Base-by-base conservation (phyloP, 2,113 vertebrate species). In the Narcine bancroftii region DNA sequence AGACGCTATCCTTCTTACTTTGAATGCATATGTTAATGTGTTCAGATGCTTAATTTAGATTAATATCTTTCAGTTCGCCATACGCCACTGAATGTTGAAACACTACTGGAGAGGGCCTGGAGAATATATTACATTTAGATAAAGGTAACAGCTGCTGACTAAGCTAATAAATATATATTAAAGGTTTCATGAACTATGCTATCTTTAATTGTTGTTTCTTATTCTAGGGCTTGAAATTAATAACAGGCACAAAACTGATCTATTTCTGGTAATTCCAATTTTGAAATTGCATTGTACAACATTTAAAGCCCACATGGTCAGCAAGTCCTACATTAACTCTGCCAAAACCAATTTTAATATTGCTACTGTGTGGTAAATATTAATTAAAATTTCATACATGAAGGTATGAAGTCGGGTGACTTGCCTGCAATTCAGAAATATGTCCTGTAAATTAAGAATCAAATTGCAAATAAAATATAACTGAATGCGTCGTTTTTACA, bases 341-440 rank as follows among this genome's bases (percentile, higher is more conserved):
- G 81, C 81, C 33, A 17, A 87, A 87, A 87, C 53, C 81, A 87
- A 87, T 87, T 87, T 87, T n/a, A 36, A 10, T 60, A 60, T 56
- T 17, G 17, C 53, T 19, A 63, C 53, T 60, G 53, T 60, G 53
- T 87, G 10, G 81, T 87, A 87, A 87, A 87, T 87, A 87, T 87
- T 87, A 87, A 87, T 87, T 87, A 87, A 87, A 50, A 87, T 87
- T 87, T 63, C 81, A 87, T 36, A 21, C 60, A 87, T 87, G n/a
- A 87, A 60, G n/a, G 81, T 60, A 63, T 60, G 81, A 39, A 53
- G n/a, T 56, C 60, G 53, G n/a, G 36, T 87, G 81, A 60, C 53
- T 87, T 87, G 81, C 21, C 81, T 87, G 33, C 81, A 36, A 53
- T 36, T n/a, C 79, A 85, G 79, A 85, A 85, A 56, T 85, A 36